A percentile compares a stretch with the other conserved stretches of the same genome.
Conservation (phyloP, 2,113 vertebrate species). For the Zeus faber region DNA sequence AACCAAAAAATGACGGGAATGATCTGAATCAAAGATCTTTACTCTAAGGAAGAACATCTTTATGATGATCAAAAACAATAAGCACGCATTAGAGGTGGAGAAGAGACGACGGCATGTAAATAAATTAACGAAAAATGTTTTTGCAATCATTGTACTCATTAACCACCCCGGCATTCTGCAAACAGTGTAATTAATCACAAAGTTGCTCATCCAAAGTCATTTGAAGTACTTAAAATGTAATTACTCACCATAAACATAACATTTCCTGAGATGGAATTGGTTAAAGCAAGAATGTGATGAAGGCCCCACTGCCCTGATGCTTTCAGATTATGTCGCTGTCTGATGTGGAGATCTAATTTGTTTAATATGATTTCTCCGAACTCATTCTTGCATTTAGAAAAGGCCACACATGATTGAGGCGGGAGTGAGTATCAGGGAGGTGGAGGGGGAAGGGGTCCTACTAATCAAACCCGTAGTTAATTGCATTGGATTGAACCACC, state of each 20-base stretch:
- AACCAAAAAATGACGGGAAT: too few species aligned
- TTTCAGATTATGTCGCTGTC: too few species aligned
- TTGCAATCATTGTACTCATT: constrained; percentile 58
- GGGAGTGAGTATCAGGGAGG: constrained; percentile 7
- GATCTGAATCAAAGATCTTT: too few species aligned
- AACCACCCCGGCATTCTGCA: constrained; percentile 45
- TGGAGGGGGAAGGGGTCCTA: constrained; percentile 25
- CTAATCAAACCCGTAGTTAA: constrained; percentile 63
- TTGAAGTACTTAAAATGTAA: constrained; percentile 72
- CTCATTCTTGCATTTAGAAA: too few species aligned
- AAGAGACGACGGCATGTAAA: too few species aligned
- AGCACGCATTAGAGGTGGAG: too few species aligned
- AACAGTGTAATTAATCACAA: constrained; percentile 66
- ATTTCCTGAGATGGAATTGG: constrained; percentile 44
- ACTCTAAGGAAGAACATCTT: too few species aligned
- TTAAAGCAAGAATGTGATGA: too few species aligned
- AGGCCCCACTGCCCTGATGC: too few species aligned
- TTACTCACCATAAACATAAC: constrained; percentile 68
- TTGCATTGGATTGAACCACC: constrained; percentile 67
- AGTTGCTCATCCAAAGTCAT: constrained; percentile 56
- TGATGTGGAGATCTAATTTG: too few species aligned
- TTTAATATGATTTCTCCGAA: too few species aligned
- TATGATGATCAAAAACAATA: too few species aligned
- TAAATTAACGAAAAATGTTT: constrained; percentile 23
- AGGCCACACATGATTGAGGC: constrained; percentile 46